Evolutionary conservation across 1,140 invertebrate genomes (phyloP).

Genomic region (Bombus pyrosoma): DNA sequence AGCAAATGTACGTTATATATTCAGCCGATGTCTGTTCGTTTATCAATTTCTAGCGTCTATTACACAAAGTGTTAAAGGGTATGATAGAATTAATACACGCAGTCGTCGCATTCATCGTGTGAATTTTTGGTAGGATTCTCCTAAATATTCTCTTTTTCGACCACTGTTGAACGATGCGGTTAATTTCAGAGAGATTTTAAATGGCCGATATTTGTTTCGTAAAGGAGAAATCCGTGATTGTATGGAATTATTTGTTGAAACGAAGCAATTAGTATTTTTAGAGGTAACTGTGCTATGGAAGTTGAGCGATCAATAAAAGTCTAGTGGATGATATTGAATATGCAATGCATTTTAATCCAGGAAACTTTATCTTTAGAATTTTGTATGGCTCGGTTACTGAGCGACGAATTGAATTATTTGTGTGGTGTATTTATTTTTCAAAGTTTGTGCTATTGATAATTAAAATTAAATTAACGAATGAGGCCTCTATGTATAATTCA

Average conservation of each 20-base stretch:
- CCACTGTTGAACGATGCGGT: neutral
- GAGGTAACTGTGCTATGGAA: neutral
- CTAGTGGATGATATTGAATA: neutral
- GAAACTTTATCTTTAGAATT: neutral
- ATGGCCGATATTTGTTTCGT: neutral
- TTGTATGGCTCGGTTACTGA: neutral
- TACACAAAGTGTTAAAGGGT: neutral
- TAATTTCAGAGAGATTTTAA: neutral
- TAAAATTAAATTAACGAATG: no score
- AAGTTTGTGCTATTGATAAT: neutral
- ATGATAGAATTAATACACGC: conserved; percentile 5
- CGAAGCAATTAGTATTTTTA: neutral
- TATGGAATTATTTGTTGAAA: neutral
- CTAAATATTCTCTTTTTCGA: no score
- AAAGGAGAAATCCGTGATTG: neutral
- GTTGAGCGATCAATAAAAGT: neutral
- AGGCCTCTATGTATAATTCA: no score
- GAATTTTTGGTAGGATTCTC: neutral
- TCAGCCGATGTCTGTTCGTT: conserved; percentile 28
- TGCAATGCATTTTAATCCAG: neutral
- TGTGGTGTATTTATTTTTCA: neutral
- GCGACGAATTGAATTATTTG: neutral
- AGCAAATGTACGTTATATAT: conserved; percentile 16
- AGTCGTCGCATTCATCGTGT: no score
- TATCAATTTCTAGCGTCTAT: conserved; percentile 33